These are phyloP conservation scores for Caiman crocodilus DNA, from an alignment of 2,797 vertebrate genomes.

Conservation along the genomic window DNA sequence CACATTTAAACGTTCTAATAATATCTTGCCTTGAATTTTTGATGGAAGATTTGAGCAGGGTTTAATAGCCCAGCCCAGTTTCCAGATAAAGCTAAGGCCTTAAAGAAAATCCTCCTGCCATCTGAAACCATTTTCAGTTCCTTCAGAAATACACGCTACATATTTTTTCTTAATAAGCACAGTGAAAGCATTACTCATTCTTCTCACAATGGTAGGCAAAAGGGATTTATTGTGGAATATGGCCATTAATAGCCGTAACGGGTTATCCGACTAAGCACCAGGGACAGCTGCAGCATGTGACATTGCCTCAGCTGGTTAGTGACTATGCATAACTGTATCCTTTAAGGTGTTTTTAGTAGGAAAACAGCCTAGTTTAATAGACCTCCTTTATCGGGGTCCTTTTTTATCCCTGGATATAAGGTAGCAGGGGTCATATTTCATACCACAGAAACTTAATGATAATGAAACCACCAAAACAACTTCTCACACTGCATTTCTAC, in stretches of 20 bases:
- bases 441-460: background rate
- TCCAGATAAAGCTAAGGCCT: constrained; percentile 32
- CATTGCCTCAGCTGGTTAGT: no score
- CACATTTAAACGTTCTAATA: background rate
- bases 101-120: constrained; percentile 18
- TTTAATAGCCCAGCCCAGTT: constrained; percentile 4
- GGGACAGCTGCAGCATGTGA: background rate
- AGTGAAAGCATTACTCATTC: background rate
- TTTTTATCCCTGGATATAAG: background rate
- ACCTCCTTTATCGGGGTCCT: background rate
- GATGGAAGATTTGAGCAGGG: constrained; percentile 21
- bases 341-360: background rate
- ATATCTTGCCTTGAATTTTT: background rate
- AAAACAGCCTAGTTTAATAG: background rate
- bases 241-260: constrained; percentile 10
- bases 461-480: background rate
- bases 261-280: background rate
- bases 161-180: background rate
- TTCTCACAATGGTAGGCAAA: background rate
- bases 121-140: constrained; percentile 15
- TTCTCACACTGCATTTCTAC: background rate
- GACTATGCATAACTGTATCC: background rate
- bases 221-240: constrained; percentile 9
- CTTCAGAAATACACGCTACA: background rate
- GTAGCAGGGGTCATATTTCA: background rate